phyloP scores from a whole-genome alignment of 2,113 vertebrate genomes.

The Cisticola juncidis region DNA sequence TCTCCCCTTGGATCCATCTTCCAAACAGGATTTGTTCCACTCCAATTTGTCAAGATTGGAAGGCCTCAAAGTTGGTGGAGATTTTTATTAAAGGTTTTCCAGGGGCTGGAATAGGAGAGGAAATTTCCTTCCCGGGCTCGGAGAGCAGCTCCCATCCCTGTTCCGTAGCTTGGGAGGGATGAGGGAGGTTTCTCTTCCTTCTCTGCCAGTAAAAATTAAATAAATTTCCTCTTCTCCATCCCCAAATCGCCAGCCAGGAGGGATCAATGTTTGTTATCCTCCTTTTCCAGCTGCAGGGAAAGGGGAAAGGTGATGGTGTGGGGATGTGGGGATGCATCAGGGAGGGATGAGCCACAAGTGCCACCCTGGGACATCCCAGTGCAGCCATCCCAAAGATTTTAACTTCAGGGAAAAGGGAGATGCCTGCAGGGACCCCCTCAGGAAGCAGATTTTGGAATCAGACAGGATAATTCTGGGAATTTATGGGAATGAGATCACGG shows the following conservation, averaged over 20 bases:
- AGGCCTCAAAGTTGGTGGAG: conserved; percentile 32
- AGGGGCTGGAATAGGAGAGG: conserved; percentile 11
- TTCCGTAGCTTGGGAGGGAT: background rate
- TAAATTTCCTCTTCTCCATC: background rate
- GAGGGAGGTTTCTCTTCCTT: background rate
- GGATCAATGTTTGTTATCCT: fast-evolving
- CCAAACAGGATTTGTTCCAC: conserved; percentile 71
- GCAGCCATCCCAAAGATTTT: background rate
- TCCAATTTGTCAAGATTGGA: conserved; percentile 58
- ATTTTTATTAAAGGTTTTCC: conserved; percentile 38
- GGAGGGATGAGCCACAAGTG: background rate
- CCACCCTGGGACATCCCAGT: fast-evolving
- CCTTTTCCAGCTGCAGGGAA: background rate
- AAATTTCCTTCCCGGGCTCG: background rate
- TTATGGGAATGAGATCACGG: background rate
- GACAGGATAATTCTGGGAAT: background rate
- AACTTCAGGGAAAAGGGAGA: background rate
- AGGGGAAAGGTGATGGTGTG: background rate
- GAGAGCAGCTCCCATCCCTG: background rate
- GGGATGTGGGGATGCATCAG: fast-evolving
- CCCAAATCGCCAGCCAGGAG: fast-evolving
- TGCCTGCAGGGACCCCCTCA: fast-evolving
- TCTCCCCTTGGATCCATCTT: background rate
- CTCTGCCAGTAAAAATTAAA: background rate
- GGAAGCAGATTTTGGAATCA: background rate